Evolutionary conservation across 2,888 invertebrate species (phyloP).

Genomic region (Dryobotodes eremita): DNA sequence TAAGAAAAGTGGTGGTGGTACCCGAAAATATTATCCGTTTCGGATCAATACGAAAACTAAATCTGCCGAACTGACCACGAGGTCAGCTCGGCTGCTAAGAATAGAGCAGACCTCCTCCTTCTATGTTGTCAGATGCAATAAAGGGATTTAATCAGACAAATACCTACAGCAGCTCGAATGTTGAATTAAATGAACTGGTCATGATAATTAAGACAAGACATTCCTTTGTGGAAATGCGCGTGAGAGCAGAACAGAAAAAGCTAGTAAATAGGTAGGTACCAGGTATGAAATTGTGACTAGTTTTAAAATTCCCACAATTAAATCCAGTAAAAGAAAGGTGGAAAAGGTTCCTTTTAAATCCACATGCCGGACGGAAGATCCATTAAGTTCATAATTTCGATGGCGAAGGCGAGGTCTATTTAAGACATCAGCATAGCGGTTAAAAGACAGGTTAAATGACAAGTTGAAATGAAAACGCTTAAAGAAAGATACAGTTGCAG

Average conservation of each 20-base stretch:
- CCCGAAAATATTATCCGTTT: constrained; percentile 8
- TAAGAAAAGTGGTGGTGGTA: too few species aligned
- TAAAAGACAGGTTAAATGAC: constrained; percentile 51
- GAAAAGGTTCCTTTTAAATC: neutral
- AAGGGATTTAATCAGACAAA: neutral
- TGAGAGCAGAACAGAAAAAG: neutral
- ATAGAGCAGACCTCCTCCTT: neutral
- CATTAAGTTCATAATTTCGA: constrained; percentile 4
- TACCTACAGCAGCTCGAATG: neutral
- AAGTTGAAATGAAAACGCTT: constrained; percentile 39
- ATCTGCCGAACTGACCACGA: neutral
- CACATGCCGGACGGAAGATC: neutral
- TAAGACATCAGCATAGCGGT: constrained; percentile 18
- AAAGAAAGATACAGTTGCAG: constrained; percentile 23
- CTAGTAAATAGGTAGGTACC: neutral
- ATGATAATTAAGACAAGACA: neutral
- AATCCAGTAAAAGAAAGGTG: neutral
- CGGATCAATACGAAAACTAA: constrained; percentile 6
- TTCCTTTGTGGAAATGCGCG: neutral
- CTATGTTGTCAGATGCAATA: neutral
- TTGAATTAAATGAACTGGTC: neutral
- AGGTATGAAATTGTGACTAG: neutral
- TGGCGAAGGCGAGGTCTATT: constrained; percentile 1
- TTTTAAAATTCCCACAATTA: neutral
- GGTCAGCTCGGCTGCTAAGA: neutral